phyloP scores from a whole-genome alignment of 2,113 vertebrate species.

The Melanocharis versteri region DNA sequence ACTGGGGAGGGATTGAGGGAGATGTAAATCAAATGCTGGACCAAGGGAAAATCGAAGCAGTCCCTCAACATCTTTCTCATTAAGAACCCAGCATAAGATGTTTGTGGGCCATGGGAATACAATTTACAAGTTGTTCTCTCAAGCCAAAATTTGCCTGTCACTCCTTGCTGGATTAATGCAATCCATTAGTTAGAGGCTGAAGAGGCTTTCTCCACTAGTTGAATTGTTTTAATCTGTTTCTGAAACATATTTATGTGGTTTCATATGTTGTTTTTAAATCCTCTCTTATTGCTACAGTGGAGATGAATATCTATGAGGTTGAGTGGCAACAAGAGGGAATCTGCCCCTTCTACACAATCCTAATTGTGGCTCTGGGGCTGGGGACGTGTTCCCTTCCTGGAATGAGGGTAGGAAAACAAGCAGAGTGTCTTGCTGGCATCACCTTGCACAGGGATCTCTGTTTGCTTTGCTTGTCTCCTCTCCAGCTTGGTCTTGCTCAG shows the following conservation, averaged over 20 bases:
- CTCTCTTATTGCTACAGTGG: not conserved
- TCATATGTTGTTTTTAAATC: not conserved
- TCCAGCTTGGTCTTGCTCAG: not conserved
- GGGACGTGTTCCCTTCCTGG: not conserved
- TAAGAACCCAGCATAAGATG: not conserved
- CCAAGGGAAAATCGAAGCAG: not conserved
- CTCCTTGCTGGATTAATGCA: not conserved
- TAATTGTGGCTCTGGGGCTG: not conserved
- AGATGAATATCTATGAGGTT: not conserved
- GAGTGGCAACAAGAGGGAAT: not conserved
- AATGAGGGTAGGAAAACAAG: not conserved
- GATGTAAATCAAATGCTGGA: not conserved
- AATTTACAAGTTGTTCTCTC: not conserved
- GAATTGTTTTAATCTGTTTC: not conserved
- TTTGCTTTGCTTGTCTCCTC: not conserved
- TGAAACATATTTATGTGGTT: not conserved
- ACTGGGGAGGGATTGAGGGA: not conserved
- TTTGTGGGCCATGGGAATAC: not conserved
- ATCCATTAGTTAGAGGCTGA: not conserved
- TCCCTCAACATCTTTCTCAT: not conserved
- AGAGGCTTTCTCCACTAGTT: not conserved
- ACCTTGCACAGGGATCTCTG: not conserved
- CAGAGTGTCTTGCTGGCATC: not conserved
- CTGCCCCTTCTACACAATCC: not conserved
- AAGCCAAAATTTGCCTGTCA: not conserved